Base-by-base conservation (phyloP, 2,888 invertebrate species). In the Phortica okadai region DNA sequence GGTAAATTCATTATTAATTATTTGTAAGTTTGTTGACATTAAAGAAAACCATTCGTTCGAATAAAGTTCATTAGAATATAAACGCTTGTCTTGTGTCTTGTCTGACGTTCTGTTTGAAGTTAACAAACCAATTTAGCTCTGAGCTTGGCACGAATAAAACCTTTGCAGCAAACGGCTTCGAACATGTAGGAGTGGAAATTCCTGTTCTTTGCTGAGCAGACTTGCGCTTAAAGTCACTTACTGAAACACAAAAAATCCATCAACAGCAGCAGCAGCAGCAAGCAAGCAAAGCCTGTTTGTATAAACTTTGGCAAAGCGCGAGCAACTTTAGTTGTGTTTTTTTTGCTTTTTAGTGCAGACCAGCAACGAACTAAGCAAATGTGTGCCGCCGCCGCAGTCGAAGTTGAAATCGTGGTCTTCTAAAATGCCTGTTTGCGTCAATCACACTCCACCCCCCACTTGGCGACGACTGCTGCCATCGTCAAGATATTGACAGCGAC, bases 171-270 rank as follows among this genome's bases (percentile, higher is more conserved):
- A 33, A 33, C 33, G 0, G 33, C 33, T 33, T 50, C 14, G 14
- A 66, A 66, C 25, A 66, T 89, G 90, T 89, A 90, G 89, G 89
- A 89, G 89, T 90, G 90, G 90, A 89, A 90, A 90, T 88, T 90
- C 90, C 90, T 90, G 89, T 90, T 89, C 88, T 86, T 56, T 67
- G 14, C 14, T 42, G 14, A 11, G 45, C 42, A 42, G 41, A 14
- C 66, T 33, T 16, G 69, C n/a, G 50, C 14, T 7, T 59, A n/a
- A n/a, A 59, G 59, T 21, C n/a, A 59, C 7, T 41, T 2, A 66
- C 59, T 16, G 7, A n/a, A 59, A 1, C 3, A 66, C 10, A 66
- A 66, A 66, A 33, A 42, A 42, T 66, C 64, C 64, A 66, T 66
- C 64, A 66, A 66, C 25, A 21, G 25, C 64, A 41, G 64, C 14